Conservation (phyloP, 1,140 invertebrate species). For the Anastrepha ludens region DNA sequence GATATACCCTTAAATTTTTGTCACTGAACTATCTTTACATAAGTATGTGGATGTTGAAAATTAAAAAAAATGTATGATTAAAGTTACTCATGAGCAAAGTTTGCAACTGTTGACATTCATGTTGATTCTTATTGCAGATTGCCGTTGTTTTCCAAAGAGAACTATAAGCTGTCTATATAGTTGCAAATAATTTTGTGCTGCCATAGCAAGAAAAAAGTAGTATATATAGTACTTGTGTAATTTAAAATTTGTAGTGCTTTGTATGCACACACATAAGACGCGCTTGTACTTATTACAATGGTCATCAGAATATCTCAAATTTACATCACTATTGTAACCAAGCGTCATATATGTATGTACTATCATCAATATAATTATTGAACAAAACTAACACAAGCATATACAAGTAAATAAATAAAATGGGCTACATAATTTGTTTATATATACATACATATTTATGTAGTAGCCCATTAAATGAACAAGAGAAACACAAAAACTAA, state of each 20-base stretch:
- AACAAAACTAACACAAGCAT: no score
- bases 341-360: neutral
- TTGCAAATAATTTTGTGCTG: neutral
- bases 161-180: neutral
- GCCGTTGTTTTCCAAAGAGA: neutral
- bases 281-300: neutral
- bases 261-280: neutral
- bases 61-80: neutral
- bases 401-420: no score
- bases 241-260: neutral
- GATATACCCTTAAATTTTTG: no score
- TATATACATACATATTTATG: no score
- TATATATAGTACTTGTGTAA: neutral
- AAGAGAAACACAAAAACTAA: no score
- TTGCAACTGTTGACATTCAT: constrained; percentile 16
- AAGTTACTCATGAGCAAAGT: neutral
- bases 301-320: neutral
- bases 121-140: constrained; percentile 11
- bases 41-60: no score
- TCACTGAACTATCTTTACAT: no score
- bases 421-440: no score
- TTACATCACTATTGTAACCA: neutral
- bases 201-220: neutral
- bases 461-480: no score
- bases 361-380: neutral